Evolutionary conservation across 2,797 vertebrate species (phyloP), one percentile per base, ranked within the genome.

Genomic region (Neostethus bicornis): DNA sequence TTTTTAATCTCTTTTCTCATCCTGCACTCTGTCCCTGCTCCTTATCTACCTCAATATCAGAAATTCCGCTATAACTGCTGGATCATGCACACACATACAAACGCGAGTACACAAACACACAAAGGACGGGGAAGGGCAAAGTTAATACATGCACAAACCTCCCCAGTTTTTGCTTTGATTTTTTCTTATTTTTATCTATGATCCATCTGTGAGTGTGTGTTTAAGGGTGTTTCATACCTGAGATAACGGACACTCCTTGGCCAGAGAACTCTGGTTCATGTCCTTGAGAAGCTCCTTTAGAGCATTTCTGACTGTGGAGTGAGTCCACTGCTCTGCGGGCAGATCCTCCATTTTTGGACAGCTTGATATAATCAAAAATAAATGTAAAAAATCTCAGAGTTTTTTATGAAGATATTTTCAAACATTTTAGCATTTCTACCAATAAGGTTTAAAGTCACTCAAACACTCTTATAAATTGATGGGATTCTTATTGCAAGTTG

Each of bases 201-300:
- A 24, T 12, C 35, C 2, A 29, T 58, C 13, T 44, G 16, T 46
- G 14, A 45, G n/a, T 58, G 35, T 29, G 8, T 19, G 48, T 31
- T 3, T 12, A 4, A 37, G 37, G 65, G 43, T 53, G 14, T 60
- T 1, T 6, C 24, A 1, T 77, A 90, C 89, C 89, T 90, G 90
- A 65, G 96, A 97, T 67, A 98, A 92, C 62, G 96, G 96, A 73
- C 96, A 98, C 90, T 98, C 95, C 90, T 97, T 97, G 85, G 96
- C 96, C 92, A 98, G 84, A 19, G 95, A 95, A 91, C 95, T 96
- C 94, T 98, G 96, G 83, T 98, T 98, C 95, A 96, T 98, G 82
- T 96, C 94, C 91, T 96, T 96, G 77, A 98, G 93, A 69, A 98
- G 94, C 89, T 97, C 96, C 90, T 96, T 98, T 79, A 98, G 91